Evolutionary conservation across 2,113 vertebrate species (phyloP).

Genomic region (Petroica traversi): DNA sequence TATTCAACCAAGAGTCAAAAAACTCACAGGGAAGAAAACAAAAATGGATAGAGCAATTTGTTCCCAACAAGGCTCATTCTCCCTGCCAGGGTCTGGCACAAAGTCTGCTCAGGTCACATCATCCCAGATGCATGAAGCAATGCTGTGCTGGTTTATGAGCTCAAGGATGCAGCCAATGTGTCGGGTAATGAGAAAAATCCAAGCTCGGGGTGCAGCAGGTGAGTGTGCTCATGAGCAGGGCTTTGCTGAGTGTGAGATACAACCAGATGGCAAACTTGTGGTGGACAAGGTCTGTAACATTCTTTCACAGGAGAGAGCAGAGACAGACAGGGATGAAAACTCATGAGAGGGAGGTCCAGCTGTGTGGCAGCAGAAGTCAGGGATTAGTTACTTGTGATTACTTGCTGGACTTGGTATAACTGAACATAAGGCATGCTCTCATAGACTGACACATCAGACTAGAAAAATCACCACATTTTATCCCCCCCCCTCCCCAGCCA

Average conservation of each 20-base stretch:
- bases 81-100: not conserved
- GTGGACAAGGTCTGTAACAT: not conserved
- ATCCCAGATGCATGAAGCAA: not conserved
- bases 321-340: not conserved
- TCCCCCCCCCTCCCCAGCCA: not conserved
- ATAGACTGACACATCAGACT: not conserved
- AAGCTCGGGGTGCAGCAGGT: not conserved
- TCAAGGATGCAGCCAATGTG: not conserved
- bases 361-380: not conserved
- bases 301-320: not conserved
- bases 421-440: not conserved
- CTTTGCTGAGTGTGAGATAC: fast-evolving
- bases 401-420: not conserved
- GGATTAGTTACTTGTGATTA: not conserved
- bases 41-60: not conserved
- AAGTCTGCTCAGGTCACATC: not conserved
- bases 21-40: not conserved
- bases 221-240: not conserved
- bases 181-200: not conserved
- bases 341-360: not conserved
- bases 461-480: not conserved
- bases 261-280: not conserved
- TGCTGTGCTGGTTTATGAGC: not conserved
- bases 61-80: not conserved
- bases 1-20: not conserved